These are phyloP conservation scores for Himalopsyche kuldschensis DNA, from an alignment of 2,888 invertebrate genomes.

Conservation along the genomic window DNA sequence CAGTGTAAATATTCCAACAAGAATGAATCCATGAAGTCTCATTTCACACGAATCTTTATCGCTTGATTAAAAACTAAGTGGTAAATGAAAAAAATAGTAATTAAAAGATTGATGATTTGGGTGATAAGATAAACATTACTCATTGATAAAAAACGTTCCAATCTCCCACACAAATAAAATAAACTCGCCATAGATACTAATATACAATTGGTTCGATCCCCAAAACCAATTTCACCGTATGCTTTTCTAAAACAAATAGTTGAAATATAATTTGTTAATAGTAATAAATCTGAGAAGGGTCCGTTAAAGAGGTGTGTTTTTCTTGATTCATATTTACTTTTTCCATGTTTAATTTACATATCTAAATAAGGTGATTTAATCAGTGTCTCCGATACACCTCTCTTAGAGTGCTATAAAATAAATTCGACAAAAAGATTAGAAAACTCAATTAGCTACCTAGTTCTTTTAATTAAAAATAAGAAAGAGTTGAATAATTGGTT, in stretches of 20 bases:
- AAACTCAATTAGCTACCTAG: background rate
- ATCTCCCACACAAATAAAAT: background rate
- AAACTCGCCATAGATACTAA: background rate
- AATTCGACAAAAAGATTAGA: background rate
- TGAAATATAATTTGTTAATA: background rate
- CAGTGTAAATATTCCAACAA: too few species aligned
- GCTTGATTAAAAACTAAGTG: background rate
- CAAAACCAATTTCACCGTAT: background rate
- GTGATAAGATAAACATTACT: background rate
- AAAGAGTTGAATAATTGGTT: too few species aligned
- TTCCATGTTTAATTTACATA: background rate
- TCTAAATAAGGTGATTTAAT: background rate
- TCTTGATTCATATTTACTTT: background rate
- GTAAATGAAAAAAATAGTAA: background rate
- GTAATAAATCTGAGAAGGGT: background rate
- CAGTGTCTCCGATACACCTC: background rate
- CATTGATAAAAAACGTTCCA: background rate
- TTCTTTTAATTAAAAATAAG: background rate
- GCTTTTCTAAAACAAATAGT: background rate
- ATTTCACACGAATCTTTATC: background rate
- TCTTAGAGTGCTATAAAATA: background rate
- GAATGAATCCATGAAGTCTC: background rate
- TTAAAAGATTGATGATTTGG: background rate
- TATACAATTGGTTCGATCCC: background rate
- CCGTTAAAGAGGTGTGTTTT: background rate